These are phyloP conservation scores for Callorhinus ursinus DNA, from an alignment of 2,113 vertebrate genomes.

Conservation along the genomic window DNA sequence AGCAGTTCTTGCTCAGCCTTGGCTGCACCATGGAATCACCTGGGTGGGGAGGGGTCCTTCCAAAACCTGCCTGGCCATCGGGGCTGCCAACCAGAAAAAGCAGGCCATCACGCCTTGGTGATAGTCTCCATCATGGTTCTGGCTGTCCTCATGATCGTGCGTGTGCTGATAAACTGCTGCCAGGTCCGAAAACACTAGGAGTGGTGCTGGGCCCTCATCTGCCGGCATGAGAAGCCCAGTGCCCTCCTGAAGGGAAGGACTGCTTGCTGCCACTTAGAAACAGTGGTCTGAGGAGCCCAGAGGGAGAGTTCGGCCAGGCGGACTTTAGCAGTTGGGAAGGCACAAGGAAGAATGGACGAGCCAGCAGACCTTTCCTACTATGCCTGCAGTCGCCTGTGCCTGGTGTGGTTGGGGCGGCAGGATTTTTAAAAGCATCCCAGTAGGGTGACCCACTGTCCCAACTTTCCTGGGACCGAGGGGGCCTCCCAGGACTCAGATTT, in stretches of 20 bases:
- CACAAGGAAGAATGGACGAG: neutral
- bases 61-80: conserved; percentile 89
- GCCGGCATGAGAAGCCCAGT: conserved; percentile 85
- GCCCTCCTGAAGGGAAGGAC: conserved; percentile 82
- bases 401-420: neutral
- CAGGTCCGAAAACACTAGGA: conserved; percentile 85
- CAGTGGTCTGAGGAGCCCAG: conserved; percentile 75
- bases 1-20: neutral
- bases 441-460: neutral
- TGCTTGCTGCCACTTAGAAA: conserved; percentile 87
- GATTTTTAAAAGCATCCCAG: neutral
- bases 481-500: neutral
- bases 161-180: conserved; percentile 91
- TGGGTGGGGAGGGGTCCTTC: neutral
- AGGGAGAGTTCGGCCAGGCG: neutral
- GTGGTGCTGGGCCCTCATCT: conserved; percentile 79
- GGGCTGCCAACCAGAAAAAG: conserved; percentile 93
- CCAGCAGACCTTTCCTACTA: neutral
- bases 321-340: neutral
- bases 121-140: conserved; percentile 91
- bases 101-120: conserved; percentile 91
- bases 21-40: neutral
- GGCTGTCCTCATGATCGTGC: conserved; percentile 86
- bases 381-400: neutral
- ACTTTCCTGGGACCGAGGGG: neutral